A percentile compares a stretch with the other conserved stretches of the same genome.
These are phyloP conservation scores for Cosmia pyralina DNA, from an alignment of 2,888 invertebrate species.

Conservation along the genomic window DNA sequence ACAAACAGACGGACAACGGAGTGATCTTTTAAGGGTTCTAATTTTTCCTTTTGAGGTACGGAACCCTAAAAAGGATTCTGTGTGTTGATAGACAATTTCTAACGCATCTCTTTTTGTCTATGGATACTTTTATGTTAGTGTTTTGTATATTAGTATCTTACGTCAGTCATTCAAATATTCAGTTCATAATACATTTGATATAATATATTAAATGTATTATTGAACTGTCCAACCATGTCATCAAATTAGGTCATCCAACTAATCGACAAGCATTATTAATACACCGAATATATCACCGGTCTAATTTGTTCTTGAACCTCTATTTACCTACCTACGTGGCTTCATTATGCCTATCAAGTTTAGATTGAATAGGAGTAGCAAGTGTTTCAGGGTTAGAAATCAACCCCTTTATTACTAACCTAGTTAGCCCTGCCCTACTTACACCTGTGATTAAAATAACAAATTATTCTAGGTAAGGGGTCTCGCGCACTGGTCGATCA, in stretches of 20 bases:
- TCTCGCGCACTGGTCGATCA: background rate
- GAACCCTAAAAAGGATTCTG: no score
- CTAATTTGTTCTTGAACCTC: slow-evolving; percentile 22
- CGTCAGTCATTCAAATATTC: background rate
- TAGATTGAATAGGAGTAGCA: slow-evolving; percentile 45
- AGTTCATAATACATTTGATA: no score
- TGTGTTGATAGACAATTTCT: background rate
- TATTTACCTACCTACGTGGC: slow-evolving; percentile 13
- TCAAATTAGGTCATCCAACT: slow-evolving; percentile 28
- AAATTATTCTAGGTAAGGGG: slow-evolving; percentile 63
- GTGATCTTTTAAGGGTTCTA: no score
- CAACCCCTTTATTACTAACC: slow-evolving; percentile 63
- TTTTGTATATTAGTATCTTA: background rate
- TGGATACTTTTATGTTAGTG: background rate
- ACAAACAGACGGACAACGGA: no score
- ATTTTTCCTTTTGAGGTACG: no score
- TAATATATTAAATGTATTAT: no score
- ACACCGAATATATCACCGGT: slow-evolving; percentile 23
- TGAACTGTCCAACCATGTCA: slow-evolving; percentile 18
- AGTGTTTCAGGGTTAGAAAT: slow-evolving; percentile 60
- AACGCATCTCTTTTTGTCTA: background rate
- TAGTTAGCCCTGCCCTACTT: slow-evolving; percentile 58
- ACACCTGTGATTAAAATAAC: slow-evolving; percentile 69
- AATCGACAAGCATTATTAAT: slow-evolving; percentile 21
- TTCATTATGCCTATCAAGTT: slow-evolving; percentile 33